Percentiles rank a stretch among this genome's conserved stretches.
Conservation (phyloP, 1,140 invertebrate genomes). For the Platorchestia sp. region DNA sequence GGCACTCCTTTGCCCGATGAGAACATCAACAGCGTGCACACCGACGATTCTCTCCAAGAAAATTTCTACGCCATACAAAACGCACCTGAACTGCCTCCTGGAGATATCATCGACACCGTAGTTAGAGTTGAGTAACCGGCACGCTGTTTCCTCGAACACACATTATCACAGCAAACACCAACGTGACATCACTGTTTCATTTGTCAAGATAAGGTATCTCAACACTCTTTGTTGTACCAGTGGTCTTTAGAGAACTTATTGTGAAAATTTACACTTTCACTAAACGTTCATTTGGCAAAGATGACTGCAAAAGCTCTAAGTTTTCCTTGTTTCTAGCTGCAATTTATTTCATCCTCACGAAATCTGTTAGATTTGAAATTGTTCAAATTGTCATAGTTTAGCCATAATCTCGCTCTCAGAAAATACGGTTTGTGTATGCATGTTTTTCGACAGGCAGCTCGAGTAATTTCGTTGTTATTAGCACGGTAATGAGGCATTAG, state of each 20-base stretch:
- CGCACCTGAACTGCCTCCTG: background rate
- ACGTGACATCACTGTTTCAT: background rate
- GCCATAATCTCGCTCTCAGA: background rate
- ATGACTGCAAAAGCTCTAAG: background rate
- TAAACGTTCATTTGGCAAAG: background rate
- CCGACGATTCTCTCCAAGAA: background rate
- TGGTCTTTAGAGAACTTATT: background rate
- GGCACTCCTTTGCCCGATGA: background rate
- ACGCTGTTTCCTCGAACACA: background rate
- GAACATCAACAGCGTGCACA: background rate
- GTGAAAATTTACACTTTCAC: background rate
- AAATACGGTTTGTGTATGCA: background rate
- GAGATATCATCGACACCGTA: background rate
- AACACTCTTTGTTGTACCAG: background rate
- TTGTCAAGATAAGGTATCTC: background rate
- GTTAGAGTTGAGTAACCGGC: constrained; percentile 9
- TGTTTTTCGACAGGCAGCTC: no score
- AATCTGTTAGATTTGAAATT: background rate
- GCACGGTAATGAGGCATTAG: background rate
- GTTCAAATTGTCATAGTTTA: background rate
- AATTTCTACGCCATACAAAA: constrained; percentile 27
- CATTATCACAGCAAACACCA: background rate
- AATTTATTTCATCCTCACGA: background rate
- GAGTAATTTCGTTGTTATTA: background rate
- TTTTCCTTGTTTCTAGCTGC: background rate